Evolutionary conservation across 2,888 invertebrate species (phyloP).

Genomic region (Anagyrus pseudococci): DNA sequence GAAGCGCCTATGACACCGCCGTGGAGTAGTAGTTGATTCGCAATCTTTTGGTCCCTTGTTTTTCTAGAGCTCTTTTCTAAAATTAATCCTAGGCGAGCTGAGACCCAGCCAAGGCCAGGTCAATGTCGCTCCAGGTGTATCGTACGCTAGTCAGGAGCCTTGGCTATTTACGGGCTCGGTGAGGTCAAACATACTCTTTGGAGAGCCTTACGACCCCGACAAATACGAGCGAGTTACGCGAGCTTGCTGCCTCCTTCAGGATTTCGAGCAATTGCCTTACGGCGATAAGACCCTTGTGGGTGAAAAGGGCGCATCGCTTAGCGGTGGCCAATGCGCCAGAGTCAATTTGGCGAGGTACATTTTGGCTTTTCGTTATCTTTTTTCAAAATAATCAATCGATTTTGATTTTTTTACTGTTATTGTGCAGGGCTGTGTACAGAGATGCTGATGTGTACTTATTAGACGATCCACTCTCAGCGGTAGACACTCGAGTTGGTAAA

Average conservation of each 20-base stretch:
- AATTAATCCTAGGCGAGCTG: constrained; percentile 77
- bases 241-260: constrained; percentile 71
- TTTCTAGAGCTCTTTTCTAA: constrained; percentile 69
- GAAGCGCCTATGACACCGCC: not conserved
- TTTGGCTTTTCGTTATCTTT: not conserved
- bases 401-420: not conserved
- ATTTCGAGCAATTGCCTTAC: constrained; percentile 73
- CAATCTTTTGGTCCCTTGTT: constrained; percentile 10
- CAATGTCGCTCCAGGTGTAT: constrained; percentile 69
- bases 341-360: constrained; percentile 72
- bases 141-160: constrained; percentile 85
- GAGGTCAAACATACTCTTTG: constrained; percentile 86
- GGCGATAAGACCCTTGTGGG: constrained; percentile 80
- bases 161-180: constrained; percentile 84
- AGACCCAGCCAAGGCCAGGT: constrained; percentile 69
- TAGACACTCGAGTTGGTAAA: constrained; percentile 79
- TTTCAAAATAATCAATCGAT: not conserved
- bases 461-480: constrained; percentile 82
- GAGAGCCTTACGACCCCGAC: constrained; percentile 69
- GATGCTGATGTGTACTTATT: constrained; percentile 79
- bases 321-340: constrained; percentile 83
- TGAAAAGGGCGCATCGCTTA: constrained; percentile 77
- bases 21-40: constrained; percentile 14
- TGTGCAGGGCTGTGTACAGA: constrained; percentile 73
- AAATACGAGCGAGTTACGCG: constrained; percentile 68